phyloP scores from a whole-genome alignment of 2,888 invertebrate species.

The Disparrhopalites patrizii region DNA sequence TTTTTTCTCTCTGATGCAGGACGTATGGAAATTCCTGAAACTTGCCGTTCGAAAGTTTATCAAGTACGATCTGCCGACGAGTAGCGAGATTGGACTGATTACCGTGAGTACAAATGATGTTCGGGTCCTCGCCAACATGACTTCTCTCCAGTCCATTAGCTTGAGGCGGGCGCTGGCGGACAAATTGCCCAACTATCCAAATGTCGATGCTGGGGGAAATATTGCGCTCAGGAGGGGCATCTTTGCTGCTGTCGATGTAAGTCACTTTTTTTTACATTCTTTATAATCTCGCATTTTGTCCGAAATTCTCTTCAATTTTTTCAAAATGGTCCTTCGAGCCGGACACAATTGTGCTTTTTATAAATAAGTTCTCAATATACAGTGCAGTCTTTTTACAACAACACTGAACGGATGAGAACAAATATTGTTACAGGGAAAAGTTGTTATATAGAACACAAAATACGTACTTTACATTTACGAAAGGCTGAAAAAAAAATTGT shows the following conservation, averaged over 20 bases:
- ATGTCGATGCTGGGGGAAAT: constrained; percentile 47
- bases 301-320: constrained; percentile 20
- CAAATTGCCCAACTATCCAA: constrained; percentile 49
- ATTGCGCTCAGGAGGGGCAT: constrained; percentile 47
- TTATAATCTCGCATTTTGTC: too few relatives aligned
- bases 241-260: constrained; percentile 47
- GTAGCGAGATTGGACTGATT: constrained; percentile 47
- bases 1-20: constrained; percentile 35
- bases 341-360: too few relatives aligned
- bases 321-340: too few relatives aligned
- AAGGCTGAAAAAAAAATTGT: too few relatives aligned
- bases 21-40: constrained; percentile 48
- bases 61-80: constrained; percentile 47
- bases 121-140: constrained; percentile 48
- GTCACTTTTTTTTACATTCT: too few relatives aligned
- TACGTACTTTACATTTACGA: too few relatives aligned
- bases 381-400: too few relatives aligned
- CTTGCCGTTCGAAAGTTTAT: constrained; percentile 48
- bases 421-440: too few relatives aligned
- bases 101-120: constrained; percentile 47
- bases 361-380: too few relatives aligned
- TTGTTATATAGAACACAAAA: too few relatives aligned
- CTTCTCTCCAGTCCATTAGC: constrained; percentile 45
- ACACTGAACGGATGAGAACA: too few relatives aligned
- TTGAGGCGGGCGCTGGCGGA: constrained; percentile 47